Evolutionary conservation across 2,888 invertebrate genomes (phyloP).

Genomic region (Epicampocera succincta): DNA sequence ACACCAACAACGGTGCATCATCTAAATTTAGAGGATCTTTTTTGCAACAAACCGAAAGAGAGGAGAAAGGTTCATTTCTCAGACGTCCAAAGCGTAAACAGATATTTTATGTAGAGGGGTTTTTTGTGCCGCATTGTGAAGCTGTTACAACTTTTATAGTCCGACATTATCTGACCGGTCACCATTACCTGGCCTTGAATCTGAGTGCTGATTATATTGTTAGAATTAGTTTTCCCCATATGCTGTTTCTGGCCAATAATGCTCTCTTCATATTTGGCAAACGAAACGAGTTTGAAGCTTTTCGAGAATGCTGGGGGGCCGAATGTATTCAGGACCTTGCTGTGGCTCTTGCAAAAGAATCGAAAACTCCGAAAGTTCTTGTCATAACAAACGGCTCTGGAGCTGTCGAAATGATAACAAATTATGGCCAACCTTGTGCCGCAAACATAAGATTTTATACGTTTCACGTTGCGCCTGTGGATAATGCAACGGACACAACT

Average conservation of each 20-base stretch:
- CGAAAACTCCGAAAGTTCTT: slow-evolving; percentile 79
- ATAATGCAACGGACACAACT: slow-evolving; percentile 83
- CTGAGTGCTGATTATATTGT: slow-evolving; percentile 83
- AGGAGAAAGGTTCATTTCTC: slow-evolving; percentile 69
- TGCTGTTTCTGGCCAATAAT: slow-evolving; percentile 81
- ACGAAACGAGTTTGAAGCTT: slow-evolving; percentile 82
- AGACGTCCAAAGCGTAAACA: slow-evolving; percentile 77
- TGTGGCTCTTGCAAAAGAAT: slow-evolving; percentile 61
- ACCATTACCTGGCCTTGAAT: slow-evolving; percentile 82
- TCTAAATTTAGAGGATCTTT: slow-evolving; percentile 78
- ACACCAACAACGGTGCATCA: slow-evolving; percentile 84
- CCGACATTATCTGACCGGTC: slow-evolving; percentile 79
- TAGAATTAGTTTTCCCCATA: slow-evolving; percentile 77
- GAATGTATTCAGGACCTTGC: slow-evolving; percentile 71
- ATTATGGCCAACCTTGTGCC: slow-evolving; percentile 72
- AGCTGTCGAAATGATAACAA: slow-evolving; percentile 82
- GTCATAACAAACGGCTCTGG: slow-evolving; percentile 85
- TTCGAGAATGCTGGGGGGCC: slow-evolving; percentile 77
- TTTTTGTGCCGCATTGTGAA: slow-evolving; percentile 83
- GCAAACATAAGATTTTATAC: slow-evolving; percentile 72
- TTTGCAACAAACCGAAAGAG: slow-evolving; percentile 73
- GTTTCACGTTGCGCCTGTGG: slow-evolving; percentile 79
- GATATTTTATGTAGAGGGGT: slow-evolving; percentile 84
- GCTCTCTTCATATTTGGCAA: slow-evolving; percentile 84
- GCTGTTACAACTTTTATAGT: slow-evolving; percentile 81